A percentile compares a stretch with the other conserved stretches of the same genome.
Evolutionary conservation across 2,888 invertebrate genomes (phyloP).

Genomic region (Diachrysia chrysitis): DNA sequence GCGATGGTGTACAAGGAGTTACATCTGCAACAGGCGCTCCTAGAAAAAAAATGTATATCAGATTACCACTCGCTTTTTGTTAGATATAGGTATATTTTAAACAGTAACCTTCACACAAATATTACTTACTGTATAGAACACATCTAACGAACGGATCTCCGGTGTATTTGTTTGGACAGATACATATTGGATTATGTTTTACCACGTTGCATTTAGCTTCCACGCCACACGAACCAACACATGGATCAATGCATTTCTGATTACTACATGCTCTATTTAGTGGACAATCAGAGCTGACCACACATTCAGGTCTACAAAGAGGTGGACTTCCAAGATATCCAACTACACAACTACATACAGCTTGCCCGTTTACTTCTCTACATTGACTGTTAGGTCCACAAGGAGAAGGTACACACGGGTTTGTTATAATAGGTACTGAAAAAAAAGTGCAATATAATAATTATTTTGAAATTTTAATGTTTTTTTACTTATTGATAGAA

Average conservation of each 20-base stretch:
- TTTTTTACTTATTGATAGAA: not conserved
- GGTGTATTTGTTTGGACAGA: slow-evolving; percentile 91
- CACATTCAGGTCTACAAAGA: slow-evolving; percentile 93
- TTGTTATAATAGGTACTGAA: slow-evolving; percentile 79
- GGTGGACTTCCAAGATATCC: slow-evolving; percentile 93
- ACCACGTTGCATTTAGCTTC: slow-evolving; percentile 92
- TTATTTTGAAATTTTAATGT: slow-evolving; percentile 7
- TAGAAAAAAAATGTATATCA: slow-evolving; percentile 51
- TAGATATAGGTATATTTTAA: slow-evolving; percentile 11
- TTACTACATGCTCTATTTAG: slow-evolving; percentile 92
- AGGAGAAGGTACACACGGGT: slow-evolving; percentile 92
- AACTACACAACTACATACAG: slow-evolving; percentile 92
- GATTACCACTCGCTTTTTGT: no score
- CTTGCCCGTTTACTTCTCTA: slow-evolving; percentile 90
- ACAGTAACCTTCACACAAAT: not conserved
- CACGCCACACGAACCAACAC: slow-evolving; percentile 92
- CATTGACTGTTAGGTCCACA: slow-evolving; percentile 94
- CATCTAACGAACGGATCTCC: slow-evolving; percentile 94
- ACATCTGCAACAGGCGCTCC: slow-evolving; percentile 86
- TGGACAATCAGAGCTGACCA: slow-evolving; percentile 93
- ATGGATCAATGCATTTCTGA: slow-evolving; percentile 93
- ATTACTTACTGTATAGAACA: slow-evolving; percentile 79
- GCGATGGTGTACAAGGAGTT: slow-evolving; percentile 92
- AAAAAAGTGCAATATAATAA: slow-evolving; percentile 39
- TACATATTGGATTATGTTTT: slow-evolving; percentile 94